Percentiles rank a stretch among this genome's conserved stretches.
Conservation (phyloP, 1,140 invertebrate species). For the Proctacanthus coquilletti region DNA sequence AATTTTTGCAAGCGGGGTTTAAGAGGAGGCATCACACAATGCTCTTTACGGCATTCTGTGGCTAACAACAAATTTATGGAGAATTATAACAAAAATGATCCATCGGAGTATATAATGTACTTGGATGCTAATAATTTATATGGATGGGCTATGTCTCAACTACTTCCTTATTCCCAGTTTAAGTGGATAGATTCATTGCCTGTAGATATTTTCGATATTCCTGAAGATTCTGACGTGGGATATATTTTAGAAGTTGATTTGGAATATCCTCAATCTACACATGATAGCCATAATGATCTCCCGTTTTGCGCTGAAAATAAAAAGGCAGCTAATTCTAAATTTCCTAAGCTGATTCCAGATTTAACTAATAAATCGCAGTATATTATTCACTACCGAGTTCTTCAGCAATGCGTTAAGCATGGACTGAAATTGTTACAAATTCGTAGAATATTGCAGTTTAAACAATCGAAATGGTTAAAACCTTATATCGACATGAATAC, state of each 20-base stretch:
- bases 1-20: slow-evolving; percentile 29
- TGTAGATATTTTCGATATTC: slow-evolving; percentile 19
- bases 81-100: slow-evolving; percentile 26
- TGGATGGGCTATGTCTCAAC: slow-evolving; percentile 32
- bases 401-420: slow-evolving; percentile 31
- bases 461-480: slow-evolving; percentile 33
- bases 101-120: slow-evolving; percentile 29
- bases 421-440: slow-evolving; percentile 34
- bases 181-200: slow-evolving; percentile 27
- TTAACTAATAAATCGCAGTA: slow-evolving; percentile 29
- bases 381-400: slow-evolving; percentile 33
- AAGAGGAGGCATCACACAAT: slow-evolving; percentile 26
- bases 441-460: slow-evolving; percentile 34
- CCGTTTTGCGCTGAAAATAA: slow-evolving; percentile 32
- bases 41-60: slow-evolving; percentile 22
- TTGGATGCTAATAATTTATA: slow-evolving; percentile 39
- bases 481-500: slow-evolving; percentile 34
- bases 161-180: slow-evolving; percentile 30
- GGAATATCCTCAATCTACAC: slow-evolving; percentile 27
- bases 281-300: slow-evolving; percentile 35
- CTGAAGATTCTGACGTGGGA: slow-evolving; percentile 28
- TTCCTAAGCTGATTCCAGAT: slow-evolving; percentile 23
- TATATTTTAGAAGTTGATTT: slow-evolving; percentile 37
- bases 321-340: slow-evolving; percentile 9
- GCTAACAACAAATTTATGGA: slow-evolving; percentile 34